Percentiles rank a stretch among this genome's conserved stretches.
These are phyloP conservation scores for Hippocampus abdominalis DNA, from an alignment of 2,113 vertebrate species.

Conservation along the genomic window DNA sequence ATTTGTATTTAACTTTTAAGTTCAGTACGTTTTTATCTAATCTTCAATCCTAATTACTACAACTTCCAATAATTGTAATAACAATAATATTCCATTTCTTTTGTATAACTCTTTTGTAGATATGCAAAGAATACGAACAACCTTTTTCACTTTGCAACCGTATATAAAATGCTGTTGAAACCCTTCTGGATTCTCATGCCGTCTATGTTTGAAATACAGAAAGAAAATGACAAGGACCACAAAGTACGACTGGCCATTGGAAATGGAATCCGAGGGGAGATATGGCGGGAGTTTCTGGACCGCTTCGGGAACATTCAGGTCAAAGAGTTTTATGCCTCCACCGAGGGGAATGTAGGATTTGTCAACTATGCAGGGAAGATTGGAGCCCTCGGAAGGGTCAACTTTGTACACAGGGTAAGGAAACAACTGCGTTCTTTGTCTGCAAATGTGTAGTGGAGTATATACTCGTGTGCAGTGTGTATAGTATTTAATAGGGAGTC, in stretches of 20 bases:
- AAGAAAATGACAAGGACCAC: conserved; percentile 77
- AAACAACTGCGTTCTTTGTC: neutral
- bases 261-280: conserved; percentile 80
- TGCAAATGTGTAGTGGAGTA: neutral
- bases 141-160: neutral
- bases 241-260: conserved; percentile 79
- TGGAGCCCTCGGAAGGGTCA: conserved; percentile 79
- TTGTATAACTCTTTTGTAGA: neutral
- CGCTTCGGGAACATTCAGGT: conserved; percentile 80
- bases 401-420: conserved; percentile 77
- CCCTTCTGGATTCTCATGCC: neutral
- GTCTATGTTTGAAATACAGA: conserved; percentile 57
- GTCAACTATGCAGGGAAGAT: conserved; percentile 81
- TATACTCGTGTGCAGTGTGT: neutral
- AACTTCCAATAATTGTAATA: neutral
- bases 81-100: neutral
- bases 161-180: neutral
- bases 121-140: neutral
- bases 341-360: conserved; percentile 85
- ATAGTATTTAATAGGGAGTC: neutral
- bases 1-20: too few species aligned
- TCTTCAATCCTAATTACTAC: neutral
- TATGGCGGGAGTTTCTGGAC: conserved; percentile 82
- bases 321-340: conserved; percentile 84
- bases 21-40: too few species aligned